These are phyloP conservation scores for Microcaecilia unicolor DNA, from an alignment of 2,797 vertebrate species.

Conservation along the genomic window DNA sequence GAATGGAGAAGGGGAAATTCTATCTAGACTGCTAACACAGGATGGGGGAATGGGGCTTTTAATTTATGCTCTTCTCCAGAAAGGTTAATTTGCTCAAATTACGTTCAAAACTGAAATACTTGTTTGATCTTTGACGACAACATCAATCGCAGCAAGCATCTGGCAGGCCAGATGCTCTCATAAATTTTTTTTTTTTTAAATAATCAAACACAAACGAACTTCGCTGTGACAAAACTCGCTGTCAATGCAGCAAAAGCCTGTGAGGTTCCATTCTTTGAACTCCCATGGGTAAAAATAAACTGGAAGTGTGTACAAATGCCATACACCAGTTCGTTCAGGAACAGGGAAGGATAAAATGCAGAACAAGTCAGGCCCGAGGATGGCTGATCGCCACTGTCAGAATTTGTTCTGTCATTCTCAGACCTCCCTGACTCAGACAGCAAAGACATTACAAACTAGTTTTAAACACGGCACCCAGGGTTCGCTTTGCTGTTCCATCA, in stretches of 20 bases:
- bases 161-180: slow-evolving; percentile 4
- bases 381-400: background rate
- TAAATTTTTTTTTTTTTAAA: too few species aligned
- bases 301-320: too few species aligned
- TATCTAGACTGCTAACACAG: too few species aligned
- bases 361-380: background rate
- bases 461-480: too few species aligned
- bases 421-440: background rate
- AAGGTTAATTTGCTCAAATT: background rate
- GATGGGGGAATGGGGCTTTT: too few species aligned
- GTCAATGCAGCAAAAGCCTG: background rate
- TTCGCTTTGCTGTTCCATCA: too few species aligned
- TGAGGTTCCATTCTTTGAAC: background rate
- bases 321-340: too few species aligned
- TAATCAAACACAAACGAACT: background rate
- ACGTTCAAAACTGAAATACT: background rate
- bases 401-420: background rate
- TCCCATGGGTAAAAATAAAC: background rate
- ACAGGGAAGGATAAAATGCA: too few species aligned
- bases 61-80: too few species aligned
- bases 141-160: slow-evolving; percentile 3
- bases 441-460: background rate
- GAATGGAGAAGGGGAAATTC: too few species aligned
- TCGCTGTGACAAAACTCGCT: background rate
- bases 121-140: background rate